Evolutionary conservation across 2,797 vertebrate species (phyloP).

Genomic region (Pantherophis vulpinus): DNA sequence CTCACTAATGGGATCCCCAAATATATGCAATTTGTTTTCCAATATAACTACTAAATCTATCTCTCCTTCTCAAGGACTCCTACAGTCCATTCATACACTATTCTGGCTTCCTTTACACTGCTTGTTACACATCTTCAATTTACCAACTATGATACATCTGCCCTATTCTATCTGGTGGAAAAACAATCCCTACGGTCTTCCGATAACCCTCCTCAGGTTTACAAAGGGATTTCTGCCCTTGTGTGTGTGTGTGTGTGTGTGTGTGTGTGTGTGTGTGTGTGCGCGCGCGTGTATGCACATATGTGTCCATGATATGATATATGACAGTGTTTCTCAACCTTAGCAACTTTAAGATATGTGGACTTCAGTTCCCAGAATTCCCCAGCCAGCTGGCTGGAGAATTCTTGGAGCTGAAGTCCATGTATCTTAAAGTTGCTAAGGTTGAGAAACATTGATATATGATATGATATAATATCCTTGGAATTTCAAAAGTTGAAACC

Average conservation of each 20-base stretch:
- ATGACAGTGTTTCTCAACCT: no score
- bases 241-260: not conserved
- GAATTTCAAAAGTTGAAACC: not conserved
- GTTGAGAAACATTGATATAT: not conserved
- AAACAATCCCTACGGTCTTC: not conserved
- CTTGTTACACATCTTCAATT: not conserved
- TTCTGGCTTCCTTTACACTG: not conserved
- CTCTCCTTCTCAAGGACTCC: not conserved
- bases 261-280: not conserved
- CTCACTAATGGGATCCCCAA: not conserved
- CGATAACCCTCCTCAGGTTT: not conserved
- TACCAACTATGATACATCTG: not conserved
- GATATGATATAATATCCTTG: not conserved
- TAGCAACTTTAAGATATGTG: no score
- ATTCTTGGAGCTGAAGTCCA: no score
- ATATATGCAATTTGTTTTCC: not conserved
- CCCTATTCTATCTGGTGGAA: not conserved
- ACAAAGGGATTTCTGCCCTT: not conserved
- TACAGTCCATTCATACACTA: not conserved
- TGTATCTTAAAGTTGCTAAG: no score
- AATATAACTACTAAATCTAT: not conserved
- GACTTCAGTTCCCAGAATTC: no score
- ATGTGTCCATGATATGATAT: not conserved
- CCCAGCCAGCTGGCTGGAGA: no score
- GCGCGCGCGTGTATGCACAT: not conserved